Evolutionary conservation across 1,140 invertebrate genomes (phyloP).

Genomic region (Formica selysi): DNA sequence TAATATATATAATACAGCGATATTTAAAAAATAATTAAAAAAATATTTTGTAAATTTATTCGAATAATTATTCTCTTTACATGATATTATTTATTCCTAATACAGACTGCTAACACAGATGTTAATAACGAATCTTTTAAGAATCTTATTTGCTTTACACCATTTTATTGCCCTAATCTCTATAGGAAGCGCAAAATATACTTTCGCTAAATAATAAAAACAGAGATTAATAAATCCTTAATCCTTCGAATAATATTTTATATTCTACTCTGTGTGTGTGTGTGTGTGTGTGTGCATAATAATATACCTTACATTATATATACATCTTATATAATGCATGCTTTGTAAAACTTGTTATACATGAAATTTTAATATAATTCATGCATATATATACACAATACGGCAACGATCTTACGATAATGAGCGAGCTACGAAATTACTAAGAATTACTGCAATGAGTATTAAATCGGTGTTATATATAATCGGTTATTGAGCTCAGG

Average conservation of each 20-base stretch:
- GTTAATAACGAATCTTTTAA: neutral
- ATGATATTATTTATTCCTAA: no score
- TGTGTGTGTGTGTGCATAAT: slow-evolving; percentile 51
- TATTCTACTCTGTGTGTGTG: slow-evolving; percentile 73
- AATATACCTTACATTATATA: slow-evolving; percentile 72
- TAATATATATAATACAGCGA: no score
- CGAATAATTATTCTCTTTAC: no score
- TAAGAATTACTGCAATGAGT: slow-evolving; percentile 34
- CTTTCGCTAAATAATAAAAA: neutral
- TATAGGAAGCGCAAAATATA: neutral
- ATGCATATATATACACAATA: slow-evolving; percentile 48
- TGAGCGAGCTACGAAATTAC: slow-evolving; percentile 3
- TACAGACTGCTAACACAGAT: no score
- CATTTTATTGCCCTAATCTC: neutral
- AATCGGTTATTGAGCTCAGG: neutral
- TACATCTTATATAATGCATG: slow-evolving; percentile 46
- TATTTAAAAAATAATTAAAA: neutral
- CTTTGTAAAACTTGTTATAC: slow-evolving; percentile 71
- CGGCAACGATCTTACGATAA: neutral
- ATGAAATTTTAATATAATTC: slow-evolving; percentile 50
- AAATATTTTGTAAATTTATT: neutral
- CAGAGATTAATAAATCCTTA: neutral
- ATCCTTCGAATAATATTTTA: slow-evolving; percentile 64
- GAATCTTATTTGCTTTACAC: neutral
- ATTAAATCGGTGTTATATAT: neutral